Evolutionary conservation across 2,888 invertebrate genomes (phyloP).

Genomic region (Synergus itoensis): DNA sequence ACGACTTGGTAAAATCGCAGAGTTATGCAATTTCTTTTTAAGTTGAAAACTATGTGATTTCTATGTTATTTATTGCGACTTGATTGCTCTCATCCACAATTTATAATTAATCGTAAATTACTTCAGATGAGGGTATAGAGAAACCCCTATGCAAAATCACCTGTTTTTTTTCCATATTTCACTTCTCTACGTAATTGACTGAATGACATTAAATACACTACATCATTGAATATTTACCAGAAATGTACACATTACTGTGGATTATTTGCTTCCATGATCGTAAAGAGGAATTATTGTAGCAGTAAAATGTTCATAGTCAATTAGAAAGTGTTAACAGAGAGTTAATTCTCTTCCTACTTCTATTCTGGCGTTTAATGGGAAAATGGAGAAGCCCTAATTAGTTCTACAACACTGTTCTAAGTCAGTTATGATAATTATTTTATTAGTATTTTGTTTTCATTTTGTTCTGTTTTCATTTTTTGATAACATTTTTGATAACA

Average conservation of each 20-base stretch:
- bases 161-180: no score
- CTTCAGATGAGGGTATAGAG: background rate
- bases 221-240: no score
- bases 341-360: background rate
- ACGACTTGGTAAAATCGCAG: conserved; percentile 29
- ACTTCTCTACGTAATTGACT: no score
- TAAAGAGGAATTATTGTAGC: background rate
- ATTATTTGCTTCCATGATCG: background rate
- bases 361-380: background rate
- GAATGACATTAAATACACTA: no score
- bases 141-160: no score
- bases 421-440: no score
- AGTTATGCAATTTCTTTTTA: conserved; percentile 37
- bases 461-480: no score
- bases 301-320: background rate
- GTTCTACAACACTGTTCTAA: no score
- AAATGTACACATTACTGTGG: background rate
- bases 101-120: background rate
- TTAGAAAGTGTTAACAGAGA: background rate
- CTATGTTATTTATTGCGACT: background rate
- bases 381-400: no score
- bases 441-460: no score
- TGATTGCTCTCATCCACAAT: background rate
- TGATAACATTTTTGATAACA: no score
- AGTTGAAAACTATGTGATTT: conserved; percentile 8